Conservation (phyloP, 92 coral and sea anemone genomes). For the Heteractis magnifica region DNA sequence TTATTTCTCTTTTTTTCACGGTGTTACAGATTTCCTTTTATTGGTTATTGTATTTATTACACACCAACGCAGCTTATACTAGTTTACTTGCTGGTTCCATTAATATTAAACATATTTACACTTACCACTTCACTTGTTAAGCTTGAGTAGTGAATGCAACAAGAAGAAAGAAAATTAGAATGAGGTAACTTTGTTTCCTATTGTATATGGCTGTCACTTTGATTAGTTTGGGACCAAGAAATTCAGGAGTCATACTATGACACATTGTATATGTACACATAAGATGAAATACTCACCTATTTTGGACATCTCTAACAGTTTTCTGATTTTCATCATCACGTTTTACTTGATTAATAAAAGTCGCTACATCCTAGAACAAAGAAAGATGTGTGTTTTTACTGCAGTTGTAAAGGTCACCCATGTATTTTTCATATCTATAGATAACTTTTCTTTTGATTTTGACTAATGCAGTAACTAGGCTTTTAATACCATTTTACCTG, state of each 20-base stretch:
- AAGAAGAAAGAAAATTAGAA: slow-evolving; percentile 7
- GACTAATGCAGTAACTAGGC: too few species aligned
- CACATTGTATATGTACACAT: neutral
- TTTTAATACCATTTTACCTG: slow-evolving; percentile 54
- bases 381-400: neutral
- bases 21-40: too few species aligned
- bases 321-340: slow-evolving; percentile 94
- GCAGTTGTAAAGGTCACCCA: neutral
- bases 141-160: slow-evolving; percentile 15
- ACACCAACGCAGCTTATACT: too few species aligned
- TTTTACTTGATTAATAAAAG: slow-evolving; percentile 84
- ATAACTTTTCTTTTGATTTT: too few species aligned
- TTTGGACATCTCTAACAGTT: slow-evolving; percentile 85
- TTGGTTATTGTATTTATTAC: too few species aligned
- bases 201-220: neutral
- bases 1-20: too few species aligned
- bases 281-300: slow-evolving; percentile 53
- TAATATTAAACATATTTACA: neutral
- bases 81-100: too few species aligned
- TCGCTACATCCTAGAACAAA: slow-evolving; percentile 82
- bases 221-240: neutral
- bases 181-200: neutral
- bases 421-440: neutral
- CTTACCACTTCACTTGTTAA: slow-evolving; percentile 74
- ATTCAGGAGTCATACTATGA: neutral